A percentile compares a stretch with the other conserved stretches of the same genome.
phyloP scores from a whole-genome alignment of 2,888 invertebrate species.

The Silvanus unidentatus region DNA sequence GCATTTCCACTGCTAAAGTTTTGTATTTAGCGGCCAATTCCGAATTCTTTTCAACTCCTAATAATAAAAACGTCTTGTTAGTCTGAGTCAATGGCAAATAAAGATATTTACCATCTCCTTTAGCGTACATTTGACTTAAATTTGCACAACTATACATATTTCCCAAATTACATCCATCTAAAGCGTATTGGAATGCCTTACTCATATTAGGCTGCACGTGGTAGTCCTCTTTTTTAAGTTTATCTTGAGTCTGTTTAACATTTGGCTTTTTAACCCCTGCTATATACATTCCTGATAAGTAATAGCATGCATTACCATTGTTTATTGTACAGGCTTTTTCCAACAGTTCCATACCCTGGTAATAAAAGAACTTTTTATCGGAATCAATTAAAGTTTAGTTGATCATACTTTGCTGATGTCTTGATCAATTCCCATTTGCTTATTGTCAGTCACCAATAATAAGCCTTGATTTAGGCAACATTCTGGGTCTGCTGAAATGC shows the following conservation, averaged over 20 bases:
- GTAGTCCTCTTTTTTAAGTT: constrained; percentile 32
- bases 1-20: constrained; percentile 62
- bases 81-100: too few species aligned
- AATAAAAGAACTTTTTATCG: constrained; percentile 11
- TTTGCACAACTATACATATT: constrained; percentile 88
- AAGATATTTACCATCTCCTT: constrained; percentile 78
- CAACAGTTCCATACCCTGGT: constrained; percentile 48
- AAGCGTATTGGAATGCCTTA: constrained; percentile 72
- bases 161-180: constrained; percentile 75
- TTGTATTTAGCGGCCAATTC: constrained; percentile 69
- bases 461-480: constrained; percentile 74
- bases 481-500: constrained; percentile 62
- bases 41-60: constrained; percentile 60
- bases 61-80: too few species aligned
- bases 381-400: constrained; percentile 4
- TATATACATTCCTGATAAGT: constrained; percentile 73
- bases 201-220: constrained; percentile 59
- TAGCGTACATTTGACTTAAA: constrained; percentile 77
- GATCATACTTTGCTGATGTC: constrained; percentile 49
- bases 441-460: constrained; percentile 55
- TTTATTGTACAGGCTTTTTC: constrained; percentile 48
- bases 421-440: constrained; percentile 45
- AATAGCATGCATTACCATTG: constrained; percentile 59
- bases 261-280: constrained; percentile 58
- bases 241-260: constrained; percentile 11